phyloP scores from a whole-genome alignment of 2,113 vertebrate species.

The Otis tarda region DNA sequence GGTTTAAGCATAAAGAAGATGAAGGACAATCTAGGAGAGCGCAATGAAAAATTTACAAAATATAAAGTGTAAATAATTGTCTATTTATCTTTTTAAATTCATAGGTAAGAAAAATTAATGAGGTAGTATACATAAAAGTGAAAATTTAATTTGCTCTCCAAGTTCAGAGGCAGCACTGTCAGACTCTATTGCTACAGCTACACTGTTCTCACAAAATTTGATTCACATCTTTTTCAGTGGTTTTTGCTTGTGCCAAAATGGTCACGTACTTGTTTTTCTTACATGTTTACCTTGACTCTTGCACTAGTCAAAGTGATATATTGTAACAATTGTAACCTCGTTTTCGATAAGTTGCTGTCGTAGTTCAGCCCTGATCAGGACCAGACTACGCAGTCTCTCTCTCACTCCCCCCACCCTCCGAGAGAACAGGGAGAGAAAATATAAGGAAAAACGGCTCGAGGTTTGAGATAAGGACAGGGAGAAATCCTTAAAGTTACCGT shows the following conservation, averaged over 20 bases:
- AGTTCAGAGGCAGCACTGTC: neutral
- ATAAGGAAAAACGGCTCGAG: too few species aligned
- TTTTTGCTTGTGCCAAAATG: neutral
- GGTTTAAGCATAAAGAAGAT: neutral
- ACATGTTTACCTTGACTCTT: neutral
- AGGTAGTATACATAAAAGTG: neutral
- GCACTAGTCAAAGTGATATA: neutral
- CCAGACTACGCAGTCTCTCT: too few species aligned
- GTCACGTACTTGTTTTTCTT: neutral
- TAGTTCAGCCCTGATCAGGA: too few species aligned
- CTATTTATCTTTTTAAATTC: neutral
- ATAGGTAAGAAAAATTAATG: neutral
- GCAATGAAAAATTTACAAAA: neutral
- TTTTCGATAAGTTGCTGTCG: neutral
- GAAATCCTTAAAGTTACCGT: too few species aligned
- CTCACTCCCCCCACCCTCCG: too few species aligned
- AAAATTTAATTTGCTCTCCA: neutral
- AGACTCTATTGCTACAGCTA: neutral
- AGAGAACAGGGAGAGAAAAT: too few species aligned
- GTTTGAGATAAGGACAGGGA: too few species aligned
- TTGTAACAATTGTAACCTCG: neutral
- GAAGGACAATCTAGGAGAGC: neutral
- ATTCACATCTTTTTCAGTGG: neutral
- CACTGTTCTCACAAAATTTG: neutral
- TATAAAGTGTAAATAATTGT: neutral